Base-by-base conservation (phyloP, 2,113 vertebrate genomes). In the Zootoca vivipara region DNA sequence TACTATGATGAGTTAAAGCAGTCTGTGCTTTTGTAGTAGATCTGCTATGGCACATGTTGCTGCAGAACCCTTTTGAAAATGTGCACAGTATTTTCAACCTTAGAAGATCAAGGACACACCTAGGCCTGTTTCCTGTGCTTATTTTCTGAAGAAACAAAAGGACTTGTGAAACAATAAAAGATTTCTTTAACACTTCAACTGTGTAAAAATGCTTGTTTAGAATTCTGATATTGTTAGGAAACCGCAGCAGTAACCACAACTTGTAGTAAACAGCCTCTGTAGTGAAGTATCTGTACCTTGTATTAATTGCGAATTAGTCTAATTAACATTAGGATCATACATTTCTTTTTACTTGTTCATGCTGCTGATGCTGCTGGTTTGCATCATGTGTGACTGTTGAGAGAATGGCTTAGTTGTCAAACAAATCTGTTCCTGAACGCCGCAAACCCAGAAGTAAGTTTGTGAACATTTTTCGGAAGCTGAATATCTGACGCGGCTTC, bases 41-140 rank as follows among this genome's bases (percentile, higher is more conserved):
- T 90, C 93, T 95, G 86, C 89, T 93, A 90, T 94, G 93, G 94
- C 95, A 89, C 85, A 4, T 91, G 89, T 92, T 90, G 8, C 89
- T 94, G 93, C 94, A 94, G 94, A 95, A 52, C 93, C 93, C 83
- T 91, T 96, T 96, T 96, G 96, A 96, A 95, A 96, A 78, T 93
- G 92, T 93, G 94, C 92, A 94, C 95, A 94, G 94, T 96, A 92
- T 94, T 78, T 69, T 88, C 95, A 94, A 94, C 94, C 94, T 96
- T 91, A 94, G 46, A 93, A 24, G 5, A 93, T 78, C 38, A 7
- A 87, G 94, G 93, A 93, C 94, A 90, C 96, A 94, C 94, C 96
- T 94, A 96, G 92, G 91, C 94, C 91, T 67, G 87, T 93, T 96
- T 96, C 96, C 95, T 97, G 95, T 96, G 35, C 96, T 95, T 96